Conservation (phyloP, 2,797 vertebrate genomes). For the Rhynchonycteris naso region DNA sequence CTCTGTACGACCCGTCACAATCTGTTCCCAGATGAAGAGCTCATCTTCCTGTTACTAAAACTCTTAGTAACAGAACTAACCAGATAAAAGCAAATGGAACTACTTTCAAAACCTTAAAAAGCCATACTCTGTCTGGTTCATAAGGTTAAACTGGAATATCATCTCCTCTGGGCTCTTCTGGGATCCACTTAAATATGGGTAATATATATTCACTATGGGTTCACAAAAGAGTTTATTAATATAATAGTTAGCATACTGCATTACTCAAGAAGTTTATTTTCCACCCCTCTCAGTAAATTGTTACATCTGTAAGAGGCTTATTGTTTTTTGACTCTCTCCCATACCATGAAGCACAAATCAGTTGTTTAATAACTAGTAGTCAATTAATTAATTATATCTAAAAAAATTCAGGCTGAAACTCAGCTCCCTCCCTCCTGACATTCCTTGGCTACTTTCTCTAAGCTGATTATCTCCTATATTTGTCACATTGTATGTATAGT, state of each 20-base stretch:
- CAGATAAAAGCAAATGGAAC: not conserved
- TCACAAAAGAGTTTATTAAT: not conserved
- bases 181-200: not conserved
- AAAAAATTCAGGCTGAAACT: not conserved
- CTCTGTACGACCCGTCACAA: not conserved
- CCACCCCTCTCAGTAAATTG: not conserved
- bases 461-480: fast-evolving
- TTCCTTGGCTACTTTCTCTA: not conserved
- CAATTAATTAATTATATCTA: not conserved
- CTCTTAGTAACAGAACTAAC: not conserved
- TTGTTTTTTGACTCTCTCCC: not conserved
- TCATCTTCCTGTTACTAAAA: not conserved
- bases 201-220: not conserved
- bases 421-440: not conserved
- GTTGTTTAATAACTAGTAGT: not conserved
- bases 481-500: not conserved
- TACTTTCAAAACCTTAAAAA: not conserved
- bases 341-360: not conserved
- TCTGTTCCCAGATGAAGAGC: not conserved
- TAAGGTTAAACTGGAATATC: not conserved
- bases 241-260: not conserved
- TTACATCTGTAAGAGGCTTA: not conserved
- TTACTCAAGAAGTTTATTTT: not conserved
- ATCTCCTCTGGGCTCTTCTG: not conserved
- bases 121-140: not conserved